Evolutionary conservation across 2,888 invertebrate species (phyloP).

Genomic region (Corythucha ciliata): DNA sequence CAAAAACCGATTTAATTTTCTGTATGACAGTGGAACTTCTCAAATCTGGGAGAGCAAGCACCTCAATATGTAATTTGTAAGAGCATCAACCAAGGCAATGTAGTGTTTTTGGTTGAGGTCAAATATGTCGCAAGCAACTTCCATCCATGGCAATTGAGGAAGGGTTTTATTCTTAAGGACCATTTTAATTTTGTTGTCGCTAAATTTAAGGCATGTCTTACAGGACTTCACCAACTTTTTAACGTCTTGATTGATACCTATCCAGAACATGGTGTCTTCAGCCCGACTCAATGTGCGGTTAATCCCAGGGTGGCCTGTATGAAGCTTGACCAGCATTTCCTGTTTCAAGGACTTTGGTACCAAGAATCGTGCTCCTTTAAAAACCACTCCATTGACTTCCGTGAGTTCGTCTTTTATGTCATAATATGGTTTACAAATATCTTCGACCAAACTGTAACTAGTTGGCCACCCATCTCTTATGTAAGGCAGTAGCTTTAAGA

Average conservation of each 20-base stretch:
- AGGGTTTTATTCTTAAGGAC: neutral
- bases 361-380: neutral
- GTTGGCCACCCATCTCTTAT: neutral
- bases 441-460: neutral
- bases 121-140: constrained; percentile 2
- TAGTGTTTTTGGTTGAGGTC: neutral
- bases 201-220: neutral
- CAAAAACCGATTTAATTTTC: constrained; percentile 19
- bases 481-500: neutral
- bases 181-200: neutral
- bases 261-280: neutral
- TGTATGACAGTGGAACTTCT: constrained; percentile 22
- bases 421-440: constrained; percentile 7
- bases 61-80: constrained; percentile 5
- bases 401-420: neutral
- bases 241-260: constrained; percentile 5
- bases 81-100: neutral
- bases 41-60: neutral
- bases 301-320: constrained; percentile 5
- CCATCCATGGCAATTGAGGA: constrained; percentile 11
- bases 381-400: neutral
- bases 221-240: constrained; percentile 9
- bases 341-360: neutral
- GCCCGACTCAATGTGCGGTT: neutral
- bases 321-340: neutral